Evolutionary conservation across 23 tunicate genomes (phyloP), one percentile per base, ranked within the genome.

Genomic region (Styela clava): DNA sequence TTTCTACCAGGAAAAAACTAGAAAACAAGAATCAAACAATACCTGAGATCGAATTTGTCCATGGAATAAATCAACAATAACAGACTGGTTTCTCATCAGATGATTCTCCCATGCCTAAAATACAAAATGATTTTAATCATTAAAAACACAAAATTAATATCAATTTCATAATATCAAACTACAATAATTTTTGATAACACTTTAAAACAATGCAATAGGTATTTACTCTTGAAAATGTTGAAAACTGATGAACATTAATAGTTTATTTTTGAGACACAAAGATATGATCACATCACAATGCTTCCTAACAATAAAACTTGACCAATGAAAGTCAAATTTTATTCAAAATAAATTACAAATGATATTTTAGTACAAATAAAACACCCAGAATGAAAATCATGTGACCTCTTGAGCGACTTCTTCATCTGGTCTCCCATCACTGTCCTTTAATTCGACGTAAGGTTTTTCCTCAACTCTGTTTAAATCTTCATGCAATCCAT

Each of bases 401-500:
- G n/a, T n/a, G n/a, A 93, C 98, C 85, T 96, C 99, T 64, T 91
- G 89, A 7, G 99, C 97, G 30, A 96, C 99, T 76, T 85, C 97
- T 63, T 91, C 89, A 82, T 96, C 97, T 3, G 99, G 99, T 61
- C 99, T 64, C 7, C 97, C 99, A 37, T 91, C 94, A 52, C 90
- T 88, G 69, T 96, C 99, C 69, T 91, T 82, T 27, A 91, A 69
- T 77, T 95, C 99, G 20, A 86, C 95, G 63, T 95, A 95, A n/a
- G 88, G 92, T 35, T 90, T 90, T 29, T 78, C 92, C 19, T 91
- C 92, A 2, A 96, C 97, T 31, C 96, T 83, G 69, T 91, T 91
- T 16, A 91, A 64, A 73, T 96, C 97, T 68, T 91, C 99, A 70
- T 91, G 97, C 33, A 91, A 69, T 30, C 97, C 97, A 62, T 96